Conservation (phyloP, 2,888 invertebrate genomes). For the Elysia crispata region DNA sequence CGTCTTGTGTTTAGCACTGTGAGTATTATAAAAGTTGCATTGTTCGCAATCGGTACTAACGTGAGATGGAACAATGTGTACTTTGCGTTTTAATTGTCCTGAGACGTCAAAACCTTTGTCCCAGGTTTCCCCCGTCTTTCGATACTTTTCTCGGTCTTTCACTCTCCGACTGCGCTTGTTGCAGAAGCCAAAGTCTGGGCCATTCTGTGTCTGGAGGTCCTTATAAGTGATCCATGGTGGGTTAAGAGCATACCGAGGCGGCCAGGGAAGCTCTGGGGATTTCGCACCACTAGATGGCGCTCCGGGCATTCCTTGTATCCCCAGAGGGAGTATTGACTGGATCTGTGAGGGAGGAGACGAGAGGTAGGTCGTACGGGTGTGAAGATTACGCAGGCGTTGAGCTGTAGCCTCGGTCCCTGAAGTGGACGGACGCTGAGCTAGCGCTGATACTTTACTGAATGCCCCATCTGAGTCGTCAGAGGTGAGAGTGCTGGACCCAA, state of each 20-base stretch:
- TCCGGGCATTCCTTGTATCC: not conserved
- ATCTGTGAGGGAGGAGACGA: not conserved
- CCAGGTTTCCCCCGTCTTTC: not conserved
- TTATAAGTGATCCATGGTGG: constrained; percentile 18
- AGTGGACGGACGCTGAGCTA: constrained; percentile 37
- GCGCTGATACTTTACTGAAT: constrained; percentile 11
- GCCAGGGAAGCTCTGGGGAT: constrained; percentile 33
- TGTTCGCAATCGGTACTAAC: not conserved
- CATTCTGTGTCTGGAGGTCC: not conserved
- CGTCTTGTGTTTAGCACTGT: too few relatives aligned
- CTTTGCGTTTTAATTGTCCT: constrained; percentile 19
- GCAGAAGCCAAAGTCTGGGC: not conserved
- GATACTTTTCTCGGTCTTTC: not conserved
- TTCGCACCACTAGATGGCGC: constrained; percentile 21
- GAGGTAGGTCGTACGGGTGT: not conserved
- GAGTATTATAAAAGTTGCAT: not conserved
- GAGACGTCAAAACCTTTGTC: not conserved
- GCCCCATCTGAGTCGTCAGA: constrained; percentile 14
- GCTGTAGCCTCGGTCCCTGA: constrained; percentile 20
- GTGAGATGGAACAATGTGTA: constrained; percentile 29
- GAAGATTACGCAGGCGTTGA: constrained; percentile 7
- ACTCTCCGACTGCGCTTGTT: not conserved
- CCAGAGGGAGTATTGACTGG: not conserved
- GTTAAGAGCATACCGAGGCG: constrained; percentile 28
- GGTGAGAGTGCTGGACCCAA: not conserved